These are phyloP conservation scores for Tragulus kanchil DNA, from an alignment of 2,113 vertebrate genomes.

Conservation along the genomic window DNA sequence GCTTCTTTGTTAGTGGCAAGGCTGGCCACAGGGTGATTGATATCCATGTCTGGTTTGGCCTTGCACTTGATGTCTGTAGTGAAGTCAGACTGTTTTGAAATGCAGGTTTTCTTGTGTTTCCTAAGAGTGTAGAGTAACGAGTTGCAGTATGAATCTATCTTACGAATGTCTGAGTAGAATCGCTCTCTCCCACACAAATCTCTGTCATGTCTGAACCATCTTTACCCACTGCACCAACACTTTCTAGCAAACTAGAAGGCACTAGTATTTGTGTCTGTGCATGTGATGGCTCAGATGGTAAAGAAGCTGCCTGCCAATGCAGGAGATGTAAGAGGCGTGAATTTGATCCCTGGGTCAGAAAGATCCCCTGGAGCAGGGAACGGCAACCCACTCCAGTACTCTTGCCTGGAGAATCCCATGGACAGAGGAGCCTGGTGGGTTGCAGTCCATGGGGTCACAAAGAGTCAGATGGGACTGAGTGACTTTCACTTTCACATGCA, in stretches of 20 bases:
- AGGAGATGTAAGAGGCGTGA: not conserved
- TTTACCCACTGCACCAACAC: not conserved
- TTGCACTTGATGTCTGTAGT: not conserved
- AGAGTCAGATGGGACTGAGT: not conserved
- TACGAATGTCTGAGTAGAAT: not conserved
- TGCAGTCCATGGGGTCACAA: not conserved
- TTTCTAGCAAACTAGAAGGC: not conserved
- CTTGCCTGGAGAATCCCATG: not conserved
- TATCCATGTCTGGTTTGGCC: not conserved
- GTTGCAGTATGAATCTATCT: not conserved
- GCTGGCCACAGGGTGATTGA: not conserved
- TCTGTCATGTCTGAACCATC: not conserved
- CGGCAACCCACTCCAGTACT: not conserved
- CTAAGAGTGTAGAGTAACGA: not conserved
- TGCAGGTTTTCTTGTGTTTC: not conserved
- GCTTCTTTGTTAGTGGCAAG: not conserved
- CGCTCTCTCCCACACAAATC: not conserved
- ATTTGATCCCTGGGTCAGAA: not conserved
- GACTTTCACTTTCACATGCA: not conserved
- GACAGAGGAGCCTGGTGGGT: not conserved
- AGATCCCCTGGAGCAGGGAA: not conserved
- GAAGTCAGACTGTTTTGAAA: not conserved
- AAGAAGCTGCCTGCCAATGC: not conserved
- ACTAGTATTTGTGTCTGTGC: not conserved
- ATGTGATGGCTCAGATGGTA: not conserved